Conservation (phyloP, 1,140 invertebrate species). For the Calliphora vicina region DNA sequence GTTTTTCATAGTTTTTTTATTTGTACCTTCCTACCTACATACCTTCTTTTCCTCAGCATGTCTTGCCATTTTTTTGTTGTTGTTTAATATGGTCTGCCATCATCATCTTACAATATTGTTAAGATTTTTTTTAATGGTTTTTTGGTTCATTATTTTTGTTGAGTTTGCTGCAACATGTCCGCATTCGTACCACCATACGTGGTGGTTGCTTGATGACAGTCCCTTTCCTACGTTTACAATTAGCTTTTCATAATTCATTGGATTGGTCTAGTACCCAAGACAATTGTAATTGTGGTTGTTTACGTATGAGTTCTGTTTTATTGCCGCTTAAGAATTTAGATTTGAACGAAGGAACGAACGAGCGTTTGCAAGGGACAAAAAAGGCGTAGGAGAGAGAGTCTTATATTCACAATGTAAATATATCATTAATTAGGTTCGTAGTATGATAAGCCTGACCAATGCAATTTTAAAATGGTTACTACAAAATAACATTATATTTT, state of each 20-base stretch:
- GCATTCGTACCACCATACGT: not conserved
- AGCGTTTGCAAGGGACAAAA: not conserved
- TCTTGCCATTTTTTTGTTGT: not conserved
- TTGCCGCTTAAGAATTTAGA: not conserved
- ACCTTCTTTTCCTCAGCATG: too few species aligned
- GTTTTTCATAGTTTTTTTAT: conserved; percentile 21
- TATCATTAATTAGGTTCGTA: conserved; percentile 20
- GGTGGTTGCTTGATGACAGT: not conserved
- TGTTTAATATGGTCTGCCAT: not conserved
- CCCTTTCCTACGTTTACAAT: conserved; percentile 5
- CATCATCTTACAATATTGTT: conserved; percentile 19
- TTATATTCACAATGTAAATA: not conserved
- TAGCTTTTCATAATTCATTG: conserved; percentile 14
- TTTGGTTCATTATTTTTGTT: not conserved
- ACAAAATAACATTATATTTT: not conserved
- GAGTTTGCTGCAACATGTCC: not conserved
- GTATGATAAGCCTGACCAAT: not conserved
- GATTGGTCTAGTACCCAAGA: not conserved
- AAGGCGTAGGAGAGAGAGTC: not conserved
- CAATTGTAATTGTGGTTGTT: not conserved
- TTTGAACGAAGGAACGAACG: not conserved
- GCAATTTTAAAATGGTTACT: not conserved
- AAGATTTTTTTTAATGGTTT: conserved; percentile 29
- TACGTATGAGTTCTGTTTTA: not conserved
- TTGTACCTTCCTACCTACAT: not conserved